phyloP scores from a whole-genome alignment of 1,140 invertebrate genomes.

The Reticulitermes speratus region DNA sequence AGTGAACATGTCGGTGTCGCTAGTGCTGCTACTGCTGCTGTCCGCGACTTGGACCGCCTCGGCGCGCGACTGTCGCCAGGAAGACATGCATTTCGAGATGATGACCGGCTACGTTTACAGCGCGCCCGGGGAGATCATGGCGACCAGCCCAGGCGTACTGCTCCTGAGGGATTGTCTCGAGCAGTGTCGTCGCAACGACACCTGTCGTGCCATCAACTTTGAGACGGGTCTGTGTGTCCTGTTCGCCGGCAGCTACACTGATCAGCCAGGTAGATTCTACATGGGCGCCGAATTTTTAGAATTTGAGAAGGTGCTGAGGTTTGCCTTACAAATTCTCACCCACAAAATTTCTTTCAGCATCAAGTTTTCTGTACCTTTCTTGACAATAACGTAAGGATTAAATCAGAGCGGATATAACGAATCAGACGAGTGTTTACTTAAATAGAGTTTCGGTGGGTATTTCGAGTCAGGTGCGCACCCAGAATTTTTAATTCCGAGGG shows the following conservation, averaged over 20 bases:
- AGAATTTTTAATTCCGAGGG: too few relatives aligned
- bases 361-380: too few relatives aligned
- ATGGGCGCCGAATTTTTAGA: too few relatives aligned
- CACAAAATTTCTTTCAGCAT: too few relatives aligned
- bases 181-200: slow-evolving; percentile 47
- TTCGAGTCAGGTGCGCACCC: too few relatives aligned
- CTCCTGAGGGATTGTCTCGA: slow-evolving; percentile 52
- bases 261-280: slow-evolving; percentile 43
- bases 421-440: too few relatives aligned
- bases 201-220: slow-evolving; percentile 53
- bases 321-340: too few relatives aligned
- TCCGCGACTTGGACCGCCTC: background rate
- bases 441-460: too few relatives aligned
- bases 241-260: slow-evolving; percentile 45
- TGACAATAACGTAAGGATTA: too few relatives aligned
- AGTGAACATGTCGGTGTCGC: background rate
- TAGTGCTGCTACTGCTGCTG: background rate
- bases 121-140: slow-evolving; percentile 49
- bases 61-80: slow-evolving; percentile 33
- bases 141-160: slow-evolving; percentile 50
- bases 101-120: slow-evolving; percentile 54
- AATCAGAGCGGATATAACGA: too few relatives aligned
- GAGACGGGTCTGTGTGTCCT: slow-evolving; percentile 57
- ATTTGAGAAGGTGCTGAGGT: too few relatives aligned
- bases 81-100: slow-evolving; percentile 51